Conservation (phyloP, 2,797 vertebrate species). For the Platalea minor region DNA sequence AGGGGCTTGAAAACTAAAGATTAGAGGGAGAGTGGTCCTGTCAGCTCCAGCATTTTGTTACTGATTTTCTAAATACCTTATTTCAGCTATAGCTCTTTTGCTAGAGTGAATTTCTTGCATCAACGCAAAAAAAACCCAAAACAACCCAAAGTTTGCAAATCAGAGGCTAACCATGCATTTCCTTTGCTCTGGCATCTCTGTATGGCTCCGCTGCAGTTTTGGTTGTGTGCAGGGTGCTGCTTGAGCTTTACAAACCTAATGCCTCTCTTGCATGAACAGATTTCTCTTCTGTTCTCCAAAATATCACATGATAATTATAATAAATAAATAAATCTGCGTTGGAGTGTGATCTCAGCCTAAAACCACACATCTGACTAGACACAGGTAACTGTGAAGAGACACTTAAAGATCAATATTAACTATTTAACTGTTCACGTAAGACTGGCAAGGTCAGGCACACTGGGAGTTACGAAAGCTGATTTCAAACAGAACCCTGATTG, state of each 20-base stretch:
- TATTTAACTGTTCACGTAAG: neutral
- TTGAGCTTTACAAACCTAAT: neutral
- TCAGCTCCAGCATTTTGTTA: neutral
- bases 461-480: neutral
- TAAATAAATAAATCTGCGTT: neutral
- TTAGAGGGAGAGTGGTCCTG: neutral
- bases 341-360: neutral
- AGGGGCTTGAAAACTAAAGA: neutral
- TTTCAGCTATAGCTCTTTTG: neutral
- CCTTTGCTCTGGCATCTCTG: neutral
- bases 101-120: accelerated
- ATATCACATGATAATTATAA: neutral
- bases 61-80: neutral
- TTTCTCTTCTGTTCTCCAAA: neutral
- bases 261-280: neutral
- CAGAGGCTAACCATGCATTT: neutral
- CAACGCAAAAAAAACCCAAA: neutral
- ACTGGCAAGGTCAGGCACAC: neutral
- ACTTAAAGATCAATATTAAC: neutral
- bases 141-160: neutral
- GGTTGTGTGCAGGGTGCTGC: neutral
- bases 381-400: neutral
- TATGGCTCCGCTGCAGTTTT: neutral
- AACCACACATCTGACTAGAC: neutral
- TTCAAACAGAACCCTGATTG: neutral